Evolutionary conservation across 2,113 vertebrate genomes (phyloP).

Genomic region (Phrynocephalus versicolor): DNA sequence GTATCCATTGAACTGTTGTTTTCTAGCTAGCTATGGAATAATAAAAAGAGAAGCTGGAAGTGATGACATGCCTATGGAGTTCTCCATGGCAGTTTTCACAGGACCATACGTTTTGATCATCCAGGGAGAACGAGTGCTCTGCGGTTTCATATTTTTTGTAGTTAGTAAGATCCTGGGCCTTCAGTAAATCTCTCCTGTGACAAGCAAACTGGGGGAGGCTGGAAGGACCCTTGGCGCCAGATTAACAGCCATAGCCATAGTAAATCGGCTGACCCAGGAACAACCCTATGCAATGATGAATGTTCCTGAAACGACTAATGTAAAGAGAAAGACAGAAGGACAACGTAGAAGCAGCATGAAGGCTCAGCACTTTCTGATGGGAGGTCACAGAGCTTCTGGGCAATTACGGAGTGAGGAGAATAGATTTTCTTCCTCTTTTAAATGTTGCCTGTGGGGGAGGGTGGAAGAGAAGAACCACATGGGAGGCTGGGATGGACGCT

Average conservation of each 20-base stretch:
- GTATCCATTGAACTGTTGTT: background rate
- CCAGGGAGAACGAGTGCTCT: background rate
- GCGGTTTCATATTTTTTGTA: background rate
- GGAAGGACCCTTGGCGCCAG: background rate
- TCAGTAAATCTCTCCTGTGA: background rate
- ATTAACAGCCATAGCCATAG: background rate
- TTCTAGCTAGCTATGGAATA: background rate
- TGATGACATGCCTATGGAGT: background rate
- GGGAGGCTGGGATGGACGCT: background rate
- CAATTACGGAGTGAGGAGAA: background rate
- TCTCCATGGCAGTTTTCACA: background rate
- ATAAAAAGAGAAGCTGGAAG: background rate
- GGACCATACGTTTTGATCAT: background rate
- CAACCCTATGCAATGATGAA: slow-evolving; percentile 1
- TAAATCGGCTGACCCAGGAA: background rate
- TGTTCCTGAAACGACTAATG: slow-evolving; percentile 1
- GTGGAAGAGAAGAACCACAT: slow-evolving; percentile 1
- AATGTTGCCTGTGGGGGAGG: background rate
- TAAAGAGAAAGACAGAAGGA: slow-evolving; percentile 2
- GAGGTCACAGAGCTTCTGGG: background rate
- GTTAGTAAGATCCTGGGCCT: background rate
- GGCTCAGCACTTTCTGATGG: background rate
- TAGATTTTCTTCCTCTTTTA: background rate
- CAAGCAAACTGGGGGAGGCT: background rate
- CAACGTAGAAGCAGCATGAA: background rate